Base-by-base conservation (phyloP, 1,140 invertebrate species). In the Brachionus paranguensis region DNA sequence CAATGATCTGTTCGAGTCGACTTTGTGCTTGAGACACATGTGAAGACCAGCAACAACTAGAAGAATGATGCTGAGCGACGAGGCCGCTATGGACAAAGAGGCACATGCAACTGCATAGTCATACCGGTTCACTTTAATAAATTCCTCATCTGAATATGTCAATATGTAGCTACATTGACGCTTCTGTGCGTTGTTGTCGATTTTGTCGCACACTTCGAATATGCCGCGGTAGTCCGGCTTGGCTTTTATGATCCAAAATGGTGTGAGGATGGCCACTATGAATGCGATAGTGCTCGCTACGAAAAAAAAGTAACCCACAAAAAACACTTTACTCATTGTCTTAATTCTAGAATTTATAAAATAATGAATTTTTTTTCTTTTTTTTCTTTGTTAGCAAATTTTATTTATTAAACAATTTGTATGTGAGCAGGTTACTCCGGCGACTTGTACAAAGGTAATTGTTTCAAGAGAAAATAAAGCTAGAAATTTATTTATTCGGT, bases 251-350 rank as follows among this genome's bases (percentile, higher is more conserved):
- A 83, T 83, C 81, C 81, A 83, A 53, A 60, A 68, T 11, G 81
- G 81, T 10, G 81, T 83, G 20, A 83, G 37, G 1, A 83, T 83
- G 29, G 81, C 81, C 24, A 83, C 81, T 60, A 83, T 83, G 47
- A 83, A 83, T 7, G 81, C 60, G 10, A 83, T 37, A n/a, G 81
- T 83, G 29, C 81, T 83, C 12, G 81, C 41, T 14, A 83, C 81
- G 29, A 68, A 65, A 33, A 72, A 27, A 45, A 70, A 83, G 43
- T 43, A 83, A 2, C 81, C 81, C 41, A 83, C 68, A 72, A 50
- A 83, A 72, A 83, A 83, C 12, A 81, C 53, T 81, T 64, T 81
- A 68, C 78, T 81, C 78, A 81, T 81, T 37, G n/a, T 55, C 53
- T 55, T 20, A 24, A 55, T 55, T 55, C 53, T 55, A 55, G 53